A percentile compares a stretch with the other conserved stretches of the same genome.
phyloP scores from a whole-genome alignment of 2,888 invertebrate species.

The Horisme vitalbata region DNA sequence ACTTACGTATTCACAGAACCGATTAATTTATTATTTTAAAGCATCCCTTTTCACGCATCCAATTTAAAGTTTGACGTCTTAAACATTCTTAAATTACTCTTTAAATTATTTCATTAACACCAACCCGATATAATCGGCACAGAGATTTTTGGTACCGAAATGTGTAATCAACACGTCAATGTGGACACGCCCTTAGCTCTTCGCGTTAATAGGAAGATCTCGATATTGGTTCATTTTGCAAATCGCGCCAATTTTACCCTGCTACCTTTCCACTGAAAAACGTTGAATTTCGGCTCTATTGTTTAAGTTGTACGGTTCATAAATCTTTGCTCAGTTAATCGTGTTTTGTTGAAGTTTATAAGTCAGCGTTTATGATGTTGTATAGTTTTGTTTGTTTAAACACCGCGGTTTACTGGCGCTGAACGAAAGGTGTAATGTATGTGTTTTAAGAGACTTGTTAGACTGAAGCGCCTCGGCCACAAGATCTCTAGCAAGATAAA shows the following conservation, averaged over 20 bases:
- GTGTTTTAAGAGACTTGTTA: slow-evolving; percentile 17
- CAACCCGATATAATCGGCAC: slow-evolving; percentile 56
- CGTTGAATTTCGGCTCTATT: slow-evolving; percentile 36
- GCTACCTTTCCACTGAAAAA: slow-evolving; percentile 1
- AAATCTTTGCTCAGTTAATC: background rate
- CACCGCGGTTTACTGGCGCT: slow-evolving; percentile 28
- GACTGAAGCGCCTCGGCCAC: slow-evolving; percentile 7
- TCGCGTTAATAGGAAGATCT: slow-evolving; percentile 72
- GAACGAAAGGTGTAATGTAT: slow-evolving; percentile 23
- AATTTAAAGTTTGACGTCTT: slow-evolving; percentile 83
- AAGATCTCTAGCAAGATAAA: slow-evolving; percentile 8
- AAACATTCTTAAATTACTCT: slow-evolving; percentile 80
- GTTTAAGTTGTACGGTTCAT: background rate
- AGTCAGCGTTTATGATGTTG: slow-evolving; percentile 56
- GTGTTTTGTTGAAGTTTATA: slow-evolving; percentile 42
- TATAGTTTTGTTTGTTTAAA: slow-evolving; percentile 49
- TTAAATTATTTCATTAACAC: slow-evolving; percentile 80
- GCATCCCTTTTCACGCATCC: slow-evolving; percentile 77
- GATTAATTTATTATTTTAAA: slow-evolving; percentile 78
- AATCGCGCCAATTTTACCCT: slow-evolving; percentile 45
- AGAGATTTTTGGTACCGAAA: slow-evolving; percentile 66
- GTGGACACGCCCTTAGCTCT: slow-evolving; percentile 67
- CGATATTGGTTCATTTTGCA: slow-evolving; percentile 66
- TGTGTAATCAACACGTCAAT: slow-evolving; percentile 76
- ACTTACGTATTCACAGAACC: slow-evolving; percentile 65